Conservation (phyloP, 2,113 vertebrate species). For the Mustela nigripes region DNA sequence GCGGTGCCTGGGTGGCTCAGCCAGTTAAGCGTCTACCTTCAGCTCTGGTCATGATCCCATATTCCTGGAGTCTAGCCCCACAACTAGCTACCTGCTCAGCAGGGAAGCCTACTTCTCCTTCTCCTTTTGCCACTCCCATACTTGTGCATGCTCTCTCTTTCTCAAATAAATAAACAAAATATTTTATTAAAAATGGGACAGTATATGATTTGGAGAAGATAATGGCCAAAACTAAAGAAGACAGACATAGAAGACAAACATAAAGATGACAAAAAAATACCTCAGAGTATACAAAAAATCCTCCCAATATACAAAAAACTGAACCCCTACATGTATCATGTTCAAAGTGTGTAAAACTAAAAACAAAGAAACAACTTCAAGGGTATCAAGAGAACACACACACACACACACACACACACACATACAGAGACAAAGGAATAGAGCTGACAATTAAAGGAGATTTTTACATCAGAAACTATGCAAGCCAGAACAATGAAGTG, state of each 20-base stretch:
- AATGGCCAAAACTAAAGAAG: background rate
- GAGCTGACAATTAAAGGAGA: background rate
- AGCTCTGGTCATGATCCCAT: background rate
- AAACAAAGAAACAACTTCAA: slow-evolving; percentile 5
- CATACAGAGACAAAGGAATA: background rate
- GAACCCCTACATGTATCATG: background rate
- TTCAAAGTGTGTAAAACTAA: background rate
- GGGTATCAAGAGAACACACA: background rate
- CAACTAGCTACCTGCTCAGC: background rate
- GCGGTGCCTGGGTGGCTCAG: background rate
- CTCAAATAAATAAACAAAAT: background rate
- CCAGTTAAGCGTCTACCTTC: background rate
- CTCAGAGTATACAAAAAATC: background rate
- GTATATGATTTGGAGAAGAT: background rate
- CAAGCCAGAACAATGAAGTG: background rate
- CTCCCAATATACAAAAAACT: background rate
- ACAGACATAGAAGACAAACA: background rate
- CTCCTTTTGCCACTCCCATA: background rate
- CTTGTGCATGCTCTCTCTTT: background rate
- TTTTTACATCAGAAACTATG: background rate
- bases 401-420: background rate
- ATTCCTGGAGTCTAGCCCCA: background rate
- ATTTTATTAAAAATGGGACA: background rate
- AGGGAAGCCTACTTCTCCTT: background rate
- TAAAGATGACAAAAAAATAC: background rate